Percentiles rank a stretch among this genome's conserved stretches.
Conservation (phyloP, 2,113 vertebrate genomes). For the Bufo bufo region DNA sequence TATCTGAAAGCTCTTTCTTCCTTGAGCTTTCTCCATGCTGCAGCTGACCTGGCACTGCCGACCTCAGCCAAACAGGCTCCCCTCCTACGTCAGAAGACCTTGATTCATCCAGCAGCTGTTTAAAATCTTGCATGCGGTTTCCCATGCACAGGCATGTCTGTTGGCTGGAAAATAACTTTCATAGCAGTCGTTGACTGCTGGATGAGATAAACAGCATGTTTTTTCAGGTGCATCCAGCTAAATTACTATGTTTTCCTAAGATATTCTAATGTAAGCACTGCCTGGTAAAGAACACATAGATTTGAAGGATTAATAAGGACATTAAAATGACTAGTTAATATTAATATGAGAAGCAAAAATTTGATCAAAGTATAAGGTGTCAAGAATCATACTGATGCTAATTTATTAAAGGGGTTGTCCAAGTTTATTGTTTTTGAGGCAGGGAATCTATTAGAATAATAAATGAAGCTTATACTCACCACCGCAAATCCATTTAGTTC, state of each 20-base stretch:
- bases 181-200: conserved; percentile 13
- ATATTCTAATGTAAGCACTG: neutral
- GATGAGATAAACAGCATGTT: conserved; percentile 25
- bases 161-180: conserved; percentile 5
- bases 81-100: conserved; percentile 19
- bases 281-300: neutral
- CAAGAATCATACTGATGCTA: no score
- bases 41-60: conserved; percentile 6
- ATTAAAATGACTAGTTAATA: no score
- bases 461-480: no score
- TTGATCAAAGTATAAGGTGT: no score
- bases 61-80: conserved; percentile 2
- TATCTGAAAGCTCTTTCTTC: neutral
- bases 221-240: conserved; percentile 45
- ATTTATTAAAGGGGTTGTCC: no score
- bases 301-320: neutral
- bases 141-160: conserved; percentile 12
- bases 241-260: neutral
- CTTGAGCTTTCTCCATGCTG: neutral
- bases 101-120: conserved; percentile 47
- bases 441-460: no score
- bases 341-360: neutral
- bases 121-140: conserved; percentile 29
- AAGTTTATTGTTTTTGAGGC: no score
- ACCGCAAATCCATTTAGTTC: no score